Base-by-base conservation (phyloP, 2,113 vertebrate genomes). In the Talpa occidentalis region DNA sequence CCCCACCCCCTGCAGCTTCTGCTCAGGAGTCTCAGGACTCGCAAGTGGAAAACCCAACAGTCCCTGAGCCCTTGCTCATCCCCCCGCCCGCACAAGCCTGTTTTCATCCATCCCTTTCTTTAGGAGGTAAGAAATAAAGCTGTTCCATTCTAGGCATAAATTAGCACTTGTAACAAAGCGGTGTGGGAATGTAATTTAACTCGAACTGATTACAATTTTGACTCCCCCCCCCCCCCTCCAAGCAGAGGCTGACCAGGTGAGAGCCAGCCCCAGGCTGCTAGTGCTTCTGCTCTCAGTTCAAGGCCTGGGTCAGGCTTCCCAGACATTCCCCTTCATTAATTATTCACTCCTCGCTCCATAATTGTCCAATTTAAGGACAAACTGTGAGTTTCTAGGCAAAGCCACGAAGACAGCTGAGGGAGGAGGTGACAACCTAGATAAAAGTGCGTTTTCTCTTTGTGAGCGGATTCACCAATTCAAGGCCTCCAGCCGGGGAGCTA, bases 91-190 rank as follows among this genome's bases (percentile, higher is more conserved):
- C 94, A 96, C 96, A 98, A 97, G 95, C 87, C 40, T 83, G 95
- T 90, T 96, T 97, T 96, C 95, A 91, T 97, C 98, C 95, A 96
- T 96, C 96, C 85, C 44, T 94, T 98, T 97, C 96, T 98, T 97
- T 78, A 35, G 16, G 94, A 98, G 96, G 94, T 97, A 97, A 95
- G 92, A 97, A 98, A 97, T 97, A 92, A 97, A 97, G 94, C 97
- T 95, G 83, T 97, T 98, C 80, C 80, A 92, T 95, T 94, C 96
- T 93, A 93, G 95, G 97, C 97, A 97, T 97, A 97, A 96, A 98
- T 98, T 97, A 98, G 95, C 97, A 95, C 98, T 97, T 97, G 62
- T 97, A 97, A 98, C 96, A 98, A 97, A 70, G 42, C 93, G 28
- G 73, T 72, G 54, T 91, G 95, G 97, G 95, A 96, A 89, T 81